Base-by-base conservation (phyloP, 2,113 vertebrate genomes). In the Bolborhynchus lineola region DNA sequence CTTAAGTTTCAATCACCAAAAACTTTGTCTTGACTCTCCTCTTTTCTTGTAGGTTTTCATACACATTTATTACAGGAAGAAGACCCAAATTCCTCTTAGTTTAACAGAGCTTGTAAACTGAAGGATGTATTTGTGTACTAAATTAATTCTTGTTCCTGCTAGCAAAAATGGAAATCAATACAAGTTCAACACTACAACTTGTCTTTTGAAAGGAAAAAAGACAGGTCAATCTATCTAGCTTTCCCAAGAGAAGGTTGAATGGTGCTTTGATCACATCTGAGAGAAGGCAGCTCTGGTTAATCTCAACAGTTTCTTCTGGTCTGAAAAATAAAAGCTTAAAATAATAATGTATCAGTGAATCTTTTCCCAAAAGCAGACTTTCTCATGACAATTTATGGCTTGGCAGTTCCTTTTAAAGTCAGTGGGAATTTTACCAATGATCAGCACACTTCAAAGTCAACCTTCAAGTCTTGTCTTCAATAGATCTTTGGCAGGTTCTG, bases 141-240 rank as follows among this genome's bases (percentile, higher is more conserved):
- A 82, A 93, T 76, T 82, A 64, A 90, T 94, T 82, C 35, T 52
- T 85, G 82, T 75, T 19, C 31, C 77, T 31, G 31, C 59, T 55
- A 77, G 46, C 44, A 88, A 77, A 95, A 88, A 69, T 17, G 53
- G 53, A 82, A 92, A 88, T 93, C 86, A 93, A 90, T 94, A 67
- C 13, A 83, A 90, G 80, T 74, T 77, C 71, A 71, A 78, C 82
- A 53, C 6, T 5, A 86, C 31, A 46, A 33, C 46, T 83, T 41
- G 24, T 69, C 35, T 92, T 82, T 76, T 82, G 59, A 67, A 90
- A 63, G 44, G 11, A 59, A 77, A 77, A 49, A 92, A 52, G 46
- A 70, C 63, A 90, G 21, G 16, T 63, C 53, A 52, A 62, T 77
- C 44, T 72, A n/a, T 69, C 31, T 64, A 44, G 20, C 15, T 74